Percentiles rank a stretch among this genome's conserved stretches.
phyloP scores from a whole-genome alignment of 2,888 invertebrate species.

The Trachelus troglodyta region DNA sequence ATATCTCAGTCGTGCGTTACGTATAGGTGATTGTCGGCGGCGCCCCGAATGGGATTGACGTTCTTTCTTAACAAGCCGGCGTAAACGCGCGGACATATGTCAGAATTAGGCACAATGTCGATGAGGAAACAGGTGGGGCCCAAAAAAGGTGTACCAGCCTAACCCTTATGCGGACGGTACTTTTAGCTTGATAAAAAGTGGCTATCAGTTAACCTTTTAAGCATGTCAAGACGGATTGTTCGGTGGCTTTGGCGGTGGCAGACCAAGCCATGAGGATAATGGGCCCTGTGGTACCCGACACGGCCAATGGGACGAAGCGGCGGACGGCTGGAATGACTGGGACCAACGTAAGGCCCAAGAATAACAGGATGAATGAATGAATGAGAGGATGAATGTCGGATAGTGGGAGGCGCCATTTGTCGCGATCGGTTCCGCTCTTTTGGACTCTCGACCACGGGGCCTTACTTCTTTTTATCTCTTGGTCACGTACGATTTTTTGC shows the following conservation, averaged over 20 bases:
- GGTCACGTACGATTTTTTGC: constrained; percentile 19
- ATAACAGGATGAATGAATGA: constrained; percentile 4
- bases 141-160: neutral
- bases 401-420: constrained; percentile 37
- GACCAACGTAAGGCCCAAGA: neutral
- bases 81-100: constrained; percentile 42
- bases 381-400: constrained; percentile 17
- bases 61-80: constrained; percentile 28
- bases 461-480: constrained; percentile 8
- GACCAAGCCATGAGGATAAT: constrained; percentile 25
- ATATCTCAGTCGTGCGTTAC: neutral
- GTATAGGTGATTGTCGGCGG: neutral
- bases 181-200: constrained; percentile 47
- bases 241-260: constrained; percentile 30
- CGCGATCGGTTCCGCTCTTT: constrained; percentile 40
- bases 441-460: constrained; percentile 9
- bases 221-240: constrained; percentile 37
- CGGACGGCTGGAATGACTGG: neutral
- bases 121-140: constrained; percentile 34
- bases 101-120: constrained; percentile 42
- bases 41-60: constrained; percentile 41
- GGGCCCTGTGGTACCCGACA: constrained; percentile 14
- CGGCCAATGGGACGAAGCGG: neutral
- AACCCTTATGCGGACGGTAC: constrained; percentile 14
- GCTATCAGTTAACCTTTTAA: constrained; percentile 56